A percentile compares a stretch with the other conserved stretches of the same genome.
Evolutionary conservation across 1,140 invertebrate species (phyloP).

Genomic region (Adoxophyes honmai): DNA sequence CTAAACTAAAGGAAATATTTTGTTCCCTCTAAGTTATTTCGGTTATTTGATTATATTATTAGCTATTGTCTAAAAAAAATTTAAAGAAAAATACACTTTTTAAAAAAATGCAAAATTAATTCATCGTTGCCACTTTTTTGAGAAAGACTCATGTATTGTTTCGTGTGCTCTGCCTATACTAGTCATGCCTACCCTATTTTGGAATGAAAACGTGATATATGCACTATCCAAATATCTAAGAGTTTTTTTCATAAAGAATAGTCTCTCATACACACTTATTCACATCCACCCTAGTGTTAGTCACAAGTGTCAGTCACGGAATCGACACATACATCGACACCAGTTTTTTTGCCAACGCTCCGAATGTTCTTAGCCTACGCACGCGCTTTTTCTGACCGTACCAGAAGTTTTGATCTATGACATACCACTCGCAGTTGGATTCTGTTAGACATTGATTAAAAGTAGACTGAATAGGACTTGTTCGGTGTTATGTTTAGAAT

Average conservation of each 20-base stretch:
- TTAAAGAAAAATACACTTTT: no score
- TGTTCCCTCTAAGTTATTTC: no score
- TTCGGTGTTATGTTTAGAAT: not conserved
- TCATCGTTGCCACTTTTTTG: no score
- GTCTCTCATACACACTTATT: not conserved
- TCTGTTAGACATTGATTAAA: constrained; percentile 11
- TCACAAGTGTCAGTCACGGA: constrained; percentile 1
- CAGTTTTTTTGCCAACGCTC: constrained; percentile 1
- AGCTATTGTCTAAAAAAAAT: no score
- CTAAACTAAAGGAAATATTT: no score
- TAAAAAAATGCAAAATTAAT: no score
- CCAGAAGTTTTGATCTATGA: constrained; percentile 11
- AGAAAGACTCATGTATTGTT: no score
- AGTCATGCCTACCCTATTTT: no score
- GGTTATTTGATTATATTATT: no score
- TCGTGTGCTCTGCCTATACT: no score
- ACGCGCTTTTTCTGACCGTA: constrained; percentile 8
- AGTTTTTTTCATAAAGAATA: not conserved
- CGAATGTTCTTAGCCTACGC: not conserved
- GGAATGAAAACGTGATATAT: no score
- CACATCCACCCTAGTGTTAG: constrained; percentile 6
- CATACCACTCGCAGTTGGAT: not conserved
- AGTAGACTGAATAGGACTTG: not conserved
- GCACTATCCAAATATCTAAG: no score
- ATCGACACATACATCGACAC: constrained; percentile 11